Conservation (phyloP, 2,113 vertebrate genomes). For the Athene cunicularia region DNA sequence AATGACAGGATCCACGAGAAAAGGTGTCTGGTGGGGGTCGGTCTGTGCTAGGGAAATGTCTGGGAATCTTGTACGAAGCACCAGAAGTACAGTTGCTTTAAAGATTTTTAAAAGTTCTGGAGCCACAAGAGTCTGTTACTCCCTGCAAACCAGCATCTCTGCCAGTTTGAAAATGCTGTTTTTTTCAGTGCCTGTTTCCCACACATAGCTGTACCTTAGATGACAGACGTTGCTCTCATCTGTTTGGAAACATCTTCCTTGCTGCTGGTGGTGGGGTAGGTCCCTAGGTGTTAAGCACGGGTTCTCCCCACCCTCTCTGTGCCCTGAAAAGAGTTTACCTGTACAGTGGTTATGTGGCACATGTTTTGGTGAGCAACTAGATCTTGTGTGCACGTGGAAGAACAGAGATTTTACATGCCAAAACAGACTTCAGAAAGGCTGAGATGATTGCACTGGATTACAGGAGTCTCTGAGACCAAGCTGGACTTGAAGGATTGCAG, state of each 20-base stretch:
- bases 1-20: not conserved
- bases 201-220: not conserved
- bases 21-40: not conserved
- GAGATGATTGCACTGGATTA: not conserved
- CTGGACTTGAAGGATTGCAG: not conserved
- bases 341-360: not conserved
- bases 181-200: not conserved
- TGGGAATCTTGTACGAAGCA: not conserved
- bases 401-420: not conserved
- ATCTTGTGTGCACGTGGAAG: not conserved
- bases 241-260: not conserved
- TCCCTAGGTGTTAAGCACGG: not conserved
- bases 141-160: not conserved
- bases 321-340: not conserved
- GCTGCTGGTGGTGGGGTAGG: not conserved
- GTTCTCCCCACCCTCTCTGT: not conserved
- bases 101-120: not conserved
- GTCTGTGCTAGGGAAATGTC: not conserved
- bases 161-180: not conserved
- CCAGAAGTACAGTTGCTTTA: not conserved
- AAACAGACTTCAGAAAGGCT: not conserved
- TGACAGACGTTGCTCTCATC: not conserved
- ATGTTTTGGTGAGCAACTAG: not conserved
- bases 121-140: not conserved
- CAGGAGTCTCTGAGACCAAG: not conserved